Conservation (phyloP, 1,140 invertebrate species). For the Drosophila melanogaster region DNA sequence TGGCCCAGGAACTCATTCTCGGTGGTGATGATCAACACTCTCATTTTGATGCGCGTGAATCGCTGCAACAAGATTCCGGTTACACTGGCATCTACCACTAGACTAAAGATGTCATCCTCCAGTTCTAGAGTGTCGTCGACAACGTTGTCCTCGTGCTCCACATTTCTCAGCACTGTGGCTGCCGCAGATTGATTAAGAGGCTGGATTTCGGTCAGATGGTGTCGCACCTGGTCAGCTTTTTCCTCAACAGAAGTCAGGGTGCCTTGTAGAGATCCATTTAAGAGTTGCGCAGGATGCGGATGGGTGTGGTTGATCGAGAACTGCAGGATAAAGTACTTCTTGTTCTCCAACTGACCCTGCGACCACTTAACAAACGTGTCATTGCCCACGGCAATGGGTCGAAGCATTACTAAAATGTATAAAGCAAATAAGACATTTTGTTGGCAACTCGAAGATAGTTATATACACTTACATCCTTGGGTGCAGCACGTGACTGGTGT, state of each 20-base stretch:
- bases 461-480: conserved; percentile 75
- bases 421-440: neutral
- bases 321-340: conserved; percentile 82
- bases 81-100: conserved; percentile 76
- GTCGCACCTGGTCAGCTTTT: conserved; percentile 63
- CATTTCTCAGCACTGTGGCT: conserved; percentile 54
- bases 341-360: conserved; percentile 65
- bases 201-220: conserved; percentile 55
- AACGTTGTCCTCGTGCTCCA: conserved; percentile 71
- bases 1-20: conserved; percentile 78
- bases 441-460: neutral
- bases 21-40: conserved; percentile 76
- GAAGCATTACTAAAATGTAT: conserved; percentile 61
- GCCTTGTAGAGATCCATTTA: conserved; percentile 50
- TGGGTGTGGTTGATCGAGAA: conserved; percentile 77
- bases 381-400: conserved; percentile 70
- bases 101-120: conserved; percentile 72
- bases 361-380: conserved; percentile 81
- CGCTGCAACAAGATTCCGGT: conserved; percentile 78
- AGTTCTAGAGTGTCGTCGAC: conserved; percentile 60
- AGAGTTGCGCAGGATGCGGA: conserved; percentile 70
- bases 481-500: conserved; percentile 75
- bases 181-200: conserved; percentile 60
- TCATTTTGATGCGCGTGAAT: conserved; percentile 73
- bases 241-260: conserved; percentile 64